Evolutionary conservation across 1,140 invertebrate species (phyloP).

Genomic region (Procambarus clarkii): DNA sequence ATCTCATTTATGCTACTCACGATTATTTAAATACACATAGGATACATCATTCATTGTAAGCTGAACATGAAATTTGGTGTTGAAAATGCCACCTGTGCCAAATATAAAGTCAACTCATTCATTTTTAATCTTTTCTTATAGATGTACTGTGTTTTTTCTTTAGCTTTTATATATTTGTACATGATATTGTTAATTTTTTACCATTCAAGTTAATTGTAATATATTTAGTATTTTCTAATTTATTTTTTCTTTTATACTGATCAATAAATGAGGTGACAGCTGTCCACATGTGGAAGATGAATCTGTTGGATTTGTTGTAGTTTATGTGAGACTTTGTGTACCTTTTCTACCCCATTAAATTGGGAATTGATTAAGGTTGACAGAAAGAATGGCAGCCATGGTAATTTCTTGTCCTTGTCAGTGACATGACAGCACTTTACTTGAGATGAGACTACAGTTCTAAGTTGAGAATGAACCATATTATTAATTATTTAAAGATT

Average conservation of each 20-base stretch:
- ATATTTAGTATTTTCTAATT: not conserved
- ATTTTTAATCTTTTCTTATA: not conserved
- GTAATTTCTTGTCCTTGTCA: too few species aligned
- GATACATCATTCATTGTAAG: not conserved
- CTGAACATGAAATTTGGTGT: slow-evolving; percentile 11
- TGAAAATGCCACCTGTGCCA: slow-evolving; percentile 26
- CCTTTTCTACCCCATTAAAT: too few species aligned
- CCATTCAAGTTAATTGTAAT: not conserved
- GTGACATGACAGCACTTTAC: too few species aligned
- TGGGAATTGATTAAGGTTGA: too few species aligned
- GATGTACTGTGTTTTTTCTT: not conserved
- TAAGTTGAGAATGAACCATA: too few species aligned
- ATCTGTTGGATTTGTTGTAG: too few species aligned
- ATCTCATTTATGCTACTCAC: not conserved
- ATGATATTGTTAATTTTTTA: slow-evolving; percentile 20
- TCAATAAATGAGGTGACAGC: too few species aligned
- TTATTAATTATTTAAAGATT: too few species aligned
- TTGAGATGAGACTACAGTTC: too few species aligned
- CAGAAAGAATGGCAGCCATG: too few species aligned
- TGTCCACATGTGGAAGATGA: too few species aligned
- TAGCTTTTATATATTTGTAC: not conserved
- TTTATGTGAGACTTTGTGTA: too few species aligned
- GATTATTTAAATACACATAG: slow-evolving; percentile 6
- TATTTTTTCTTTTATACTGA: not conserved
- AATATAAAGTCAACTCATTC: slow-evolving; percentile 13